Percentiles rank a stretch among this genome's conserved stretches.
Conservation (phyloP, 1,140 invertebrate species). For the Orius insidiosus region DNA sequence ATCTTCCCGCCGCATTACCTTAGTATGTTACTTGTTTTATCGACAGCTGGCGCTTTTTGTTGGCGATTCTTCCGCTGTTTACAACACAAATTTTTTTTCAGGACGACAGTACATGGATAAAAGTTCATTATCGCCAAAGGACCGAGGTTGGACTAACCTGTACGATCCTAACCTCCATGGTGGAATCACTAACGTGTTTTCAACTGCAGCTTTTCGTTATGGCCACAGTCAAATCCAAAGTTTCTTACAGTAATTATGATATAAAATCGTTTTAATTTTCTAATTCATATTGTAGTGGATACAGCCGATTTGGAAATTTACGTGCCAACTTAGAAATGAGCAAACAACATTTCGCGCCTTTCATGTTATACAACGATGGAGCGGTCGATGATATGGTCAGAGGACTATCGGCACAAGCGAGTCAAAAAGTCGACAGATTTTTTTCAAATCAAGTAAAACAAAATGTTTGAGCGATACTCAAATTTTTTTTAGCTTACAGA, state of each 20-base stretch:
- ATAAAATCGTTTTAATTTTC: background rate
- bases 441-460: slow-evolving; percentile 32
- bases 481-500: slow-evolving; percentile 34
- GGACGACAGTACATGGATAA: slow-evolving; percentile 28
- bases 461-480: background rate
- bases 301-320: slow-evolving; percentile 28
- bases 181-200: slow-evolving; percentile 42
- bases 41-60: too few species aligned
- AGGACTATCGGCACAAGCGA: slow-evolving; percentile 34
- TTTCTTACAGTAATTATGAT: slow-evolving; percentile 26
- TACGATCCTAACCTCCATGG: slow-evolving; percentile 39
- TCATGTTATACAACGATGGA: slow-evolving; percentile 29
- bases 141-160: slow-evolving; percentile 29
- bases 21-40: too few species aligned
- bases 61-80: too few species aligned
- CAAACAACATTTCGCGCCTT: slow-evolving; percentile 31
- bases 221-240: slow-evolving; percentile 40
- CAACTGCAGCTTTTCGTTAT: slow-evolving; percentile 43
- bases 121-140: slow-evolving; percentile 26
- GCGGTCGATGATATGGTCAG: slow-evolving; percentile 32
- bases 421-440: slow-evolving; percentile 33
- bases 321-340: slow-evolving; percentile 35
- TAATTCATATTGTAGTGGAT: slow-evolving; percentile 24
- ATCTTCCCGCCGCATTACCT: too few species aligned
- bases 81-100: slow-evolving; percentile 12